These are phyloP conservation scores for Cinara cedri DNA, from an alignment of 2,888 invertebrate species.

Conservation along the genomic window DNA sequence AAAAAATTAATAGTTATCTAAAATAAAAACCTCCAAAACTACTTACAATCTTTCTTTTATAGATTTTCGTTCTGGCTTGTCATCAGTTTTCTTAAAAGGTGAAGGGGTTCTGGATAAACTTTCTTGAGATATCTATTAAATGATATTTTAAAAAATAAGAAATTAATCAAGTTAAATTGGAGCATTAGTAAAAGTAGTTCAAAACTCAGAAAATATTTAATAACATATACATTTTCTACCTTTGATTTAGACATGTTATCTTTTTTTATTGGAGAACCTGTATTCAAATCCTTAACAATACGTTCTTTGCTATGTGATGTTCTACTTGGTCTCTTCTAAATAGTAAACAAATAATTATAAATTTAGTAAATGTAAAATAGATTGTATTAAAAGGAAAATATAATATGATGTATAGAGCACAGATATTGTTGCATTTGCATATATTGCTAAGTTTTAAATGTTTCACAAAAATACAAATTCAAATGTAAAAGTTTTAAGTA, in stretches of 20 bases:
- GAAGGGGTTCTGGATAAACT: slow-evolving; percentile 86
- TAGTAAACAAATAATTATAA: no score
- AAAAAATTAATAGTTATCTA: background rate
- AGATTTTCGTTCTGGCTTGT: slow-evolving; percentile 39
- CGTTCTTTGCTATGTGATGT: slow-evolving; percentile 48
- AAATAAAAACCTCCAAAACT: background rate
- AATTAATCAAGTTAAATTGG: background rate
- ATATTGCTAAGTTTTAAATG: no score
- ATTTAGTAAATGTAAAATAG: no score
- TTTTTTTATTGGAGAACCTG: slow-evolving; percentile 44
- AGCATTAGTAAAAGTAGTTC: no score
- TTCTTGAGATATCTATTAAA: slow-evolving; percentile 55
- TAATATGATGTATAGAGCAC: no score
- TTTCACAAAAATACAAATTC: no score
- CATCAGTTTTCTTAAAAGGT: slow-evolving; percentile 77
- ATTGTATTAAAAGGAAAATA: no score
- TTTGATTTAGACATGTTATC: slow-evolving; percentile 38
- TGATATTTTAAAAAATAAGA: background rate
- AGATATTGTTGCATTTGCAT: no score
- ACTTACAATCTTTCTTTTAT: slow-evolving; percentile 48
- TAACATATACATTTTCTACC: background rate
- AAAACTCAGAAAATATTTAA: no score
- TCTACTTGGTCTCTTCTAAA: slow-evolving; percentile 33
- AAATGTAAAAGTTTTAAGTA: no score
- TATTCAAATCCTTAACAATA: slow-evolving; percentile 21